These are phyloP conservation scores for Geopemphigus sp. DNA, from an alignment of 1,140 invertebrate genomes.

Conservation along the genomic window DNA sequence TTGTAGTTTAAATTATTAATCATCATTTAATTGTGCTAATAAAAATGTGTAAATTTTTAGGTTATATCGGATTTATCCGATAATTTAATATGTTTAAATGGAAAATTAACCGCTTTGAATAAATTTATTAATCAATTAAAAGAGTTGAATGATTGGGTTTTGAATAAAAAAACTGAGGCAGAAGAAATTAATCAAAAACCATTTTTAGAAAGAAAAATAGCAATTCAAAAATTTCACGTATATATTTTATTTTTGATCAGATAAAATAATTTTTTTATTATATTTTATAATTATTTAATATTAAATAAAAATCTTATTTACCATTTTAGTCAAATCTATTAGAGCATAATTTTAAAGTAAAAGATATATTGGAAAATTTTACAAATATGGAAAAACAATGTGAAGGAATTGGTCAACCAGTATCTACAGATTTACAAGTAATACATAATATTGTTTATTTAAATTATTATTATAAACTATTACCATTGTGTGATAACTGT, in stretches of 20 bases:
- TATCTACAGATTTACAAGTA: conserved; percentile 63
- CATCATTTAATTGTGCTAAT: too few species aligned
- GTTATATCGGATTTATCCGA: conserved; percentile 40
- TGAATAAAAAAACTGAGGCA: background rate
- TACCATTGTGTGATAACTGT: background rate
- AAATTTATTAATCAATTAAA: conserved; percentile 40
- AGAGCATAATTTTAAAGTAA: conserved; percentile 65
- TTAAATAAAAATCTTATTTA: conserved; percentile 1
- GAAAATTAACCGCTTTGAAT: conserved; percentile 34
- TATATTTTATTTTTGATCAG: background rate
- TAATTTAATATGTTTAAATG: conserved; percentile 36
- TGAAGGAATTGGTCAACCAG: conserved; percentile 61
- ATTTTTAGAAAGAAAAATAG: conserved; percentile 23
- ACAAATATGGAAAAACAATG: conserved; percentile 67
- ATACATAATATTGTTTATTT: conserved; percentile 46
- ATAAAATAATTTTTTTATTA: background rate
- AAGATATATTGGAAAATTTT: conserved; percentile 68
- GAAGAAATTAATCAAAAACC: conserved; percentile 16
- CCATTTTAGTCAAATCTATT: conserved; percentile 57
- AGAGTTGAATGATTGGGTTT: conserved; percentile 26
- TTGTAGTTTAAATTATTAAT: too few species aligned
- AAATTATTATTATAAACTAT: background rate
- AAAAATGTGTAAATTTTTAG: background rate
- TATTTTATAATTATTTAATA: background rate
- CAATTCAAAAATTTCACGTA: conserved; percentile 25